Evolutionary conservation across 2,113 vertebrate genomes (phyloP).

Genomic region (Sander vitreus): DNA sequence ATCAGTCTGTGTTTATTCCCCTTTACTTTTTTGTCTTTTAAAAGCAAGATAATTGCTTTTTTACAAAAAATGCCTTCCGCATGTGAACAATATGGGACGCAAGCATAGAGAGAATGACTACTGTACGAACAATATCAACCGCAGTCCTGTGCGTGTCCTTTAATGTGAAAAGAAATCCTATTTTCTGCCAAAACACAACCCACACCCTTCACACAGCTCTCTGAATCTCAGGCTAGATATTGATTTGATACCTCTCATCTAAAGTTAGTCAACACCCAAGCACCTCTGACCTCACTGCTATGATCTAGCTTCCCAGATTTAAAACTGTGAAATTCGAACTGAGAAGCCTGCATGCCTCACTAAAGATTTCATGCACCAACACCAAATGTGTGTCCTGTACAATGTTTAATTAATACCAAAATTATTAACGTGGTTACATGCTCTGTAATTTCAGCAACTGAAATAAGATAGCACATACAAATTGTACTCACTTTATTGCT

Average conservation of each 20-base stretch:
- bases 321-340: constrained; percentile 74
- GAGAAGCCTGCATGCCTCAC: constrained; percentile 55
- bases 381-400: constrained; percentile 38
- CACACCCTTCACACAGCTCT: constrained; percentile 12
- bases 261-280: constrained; percentile 76
- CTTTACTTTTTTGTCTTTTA: background rate
- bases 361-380: constrained; percentile 63
- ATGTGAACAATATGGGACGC: background rate
- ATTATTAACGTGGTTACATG: constrained; percentile 26
- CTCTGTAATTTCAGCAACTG: constrained; percentile 42
- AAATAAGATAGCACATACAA: constrained; percentile 26
- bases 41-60: background rate
- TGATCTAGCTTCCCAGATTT: constrained; percentile 64
- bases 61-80: background rate
- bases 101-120: background rate
- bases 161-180: constrained; percentile 36
- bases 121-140: background rate
- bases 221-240: constrained; percentile 59
- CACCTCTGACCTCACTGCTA: constrained; percentile 64
- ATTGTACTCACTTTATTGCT: constrained; percentile 21
- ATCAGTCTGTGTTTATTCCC: background rate
- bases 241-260: constrained; percentile 75
- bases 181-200: constrained; percentile 54
- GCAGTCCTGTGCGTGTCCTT: constrained; percentile 24
- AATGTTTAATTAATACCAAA: constrained; percentile 21